Base-by-base conservation (phyloP, 2,797 vertebrate species). In the Numenius phaeopus region DNA sequence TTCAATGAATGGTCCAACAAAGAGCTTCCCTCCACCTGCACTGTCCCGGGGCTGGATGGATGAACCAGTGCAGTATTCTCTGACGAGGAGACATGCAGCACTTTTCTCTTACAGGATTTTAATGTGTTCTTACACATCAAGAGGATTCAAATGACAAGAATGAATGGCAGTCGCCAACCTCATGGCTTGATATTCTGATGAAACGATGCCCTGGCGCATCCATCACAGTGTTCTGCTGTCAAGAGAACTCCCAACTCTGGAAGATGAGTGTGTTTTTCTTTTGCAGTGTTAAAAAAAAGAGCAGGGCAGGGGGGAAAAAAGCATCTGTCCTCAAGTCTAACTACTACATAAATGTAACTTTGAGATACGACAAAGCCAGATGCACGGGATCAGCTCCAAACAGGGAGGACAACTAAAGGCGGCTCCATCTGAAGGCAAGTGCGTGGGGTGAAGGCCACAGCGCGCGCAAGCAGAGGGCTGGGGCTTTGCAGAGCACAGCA, bases 231-330 rank as follows among this genome's bases (percentile, higher is more conserved):
- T 58, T 81, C 83, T 82, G 81, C 93, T 96, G 84, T 96, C 96
- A 89, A 77, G 69, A 96, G 86, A 95, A 65, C 65, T 93, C 94
- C 82, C 83, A 46, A 1, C 62, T 87, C 92, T 69, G 87, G 87
- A 94, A 96, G 97, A 97, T 32, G 88, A 90, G 86, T 59, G 77
- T 95, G 82, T 85, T 97, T 95, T 95, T 65, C 92, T 94, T 90
- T 86, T 30, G 57, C 10, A 5, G 57, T 32, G 32, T 15, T 54
- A 32, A 79, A 18, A 6, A 37, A 37, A 61, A 39, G 37, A 39
- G 39, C 54, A 13, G 12, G 24, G 46, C 30, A 11, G 10, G 10
- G 27, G 11, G 34, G 37, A 14, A 73, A 39, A 77, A 90, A 67
- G 32, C 65, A 37, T 82, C 87, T 85, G 52, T 73, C 44, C 52